Conservation (phyloP, 2,888 invertebrate genomes). For the Leucoptera coffeella region DNA sequence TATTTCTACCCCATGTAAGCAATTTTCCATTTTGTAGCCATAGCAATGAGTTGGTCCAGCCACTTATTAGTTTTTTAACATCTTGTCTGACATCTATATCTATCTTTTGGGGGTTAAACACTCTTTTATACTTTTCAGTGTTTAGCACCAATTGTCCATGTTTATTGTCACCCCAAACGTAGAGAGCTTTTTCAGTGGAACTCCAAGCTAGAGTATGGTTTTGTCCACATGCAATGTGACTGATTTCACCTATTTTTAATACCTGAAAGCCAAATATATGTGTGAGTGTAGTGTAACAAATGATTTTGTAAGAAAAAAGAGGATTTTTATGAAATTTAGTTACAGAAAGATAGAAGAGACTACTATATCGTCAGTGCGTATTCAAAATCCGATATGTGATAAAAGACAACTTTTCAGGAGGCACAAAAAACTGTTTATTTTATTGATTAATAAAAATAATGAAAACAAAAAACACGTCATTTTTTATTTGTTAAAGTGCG, state of each 20-base stretch:
- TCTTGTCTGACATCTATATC: slow-evolving; percentile 48
- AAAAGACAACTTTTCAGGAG: too few species aligned
- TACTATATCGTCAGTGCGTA: too few species aligned
- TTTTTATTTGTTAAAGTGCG: too few species aligned
- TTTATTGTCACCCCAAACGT: slow-evolving; percentile 79
- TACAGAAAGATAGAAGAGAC: too few species aligned
- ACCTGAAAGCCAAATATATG: too few species aligned
- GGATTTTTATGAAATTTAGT: too few species aligned
- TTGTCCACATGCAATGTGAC: slow-evolving; percentile 71
- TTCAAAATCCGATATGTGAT: too few species aligned
- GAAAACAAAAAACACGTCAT: too few species aligned
- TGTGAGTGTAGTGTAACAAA: too few species aligned
- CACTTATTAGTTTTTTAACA: slow-evolving; percentile 56
- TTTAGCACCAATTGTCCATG: slow-evolving; percentile 69
- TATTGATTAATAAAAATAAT: too few species aligned
- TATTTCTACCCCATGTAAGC: slow-evolving; percentile 75
- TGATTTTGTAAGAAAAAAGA: too few species aligned
- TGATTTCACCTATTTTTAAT: slow-evolving; percentile 50
- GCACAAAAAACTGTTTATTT: too few species aligned
- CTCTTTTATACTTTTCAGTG: slow-evolving; percentile 37
- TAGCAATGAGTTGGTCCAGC: slow-evolving; percentile 74
- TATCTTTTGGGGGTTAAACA: slow-evolving; percentile 47
- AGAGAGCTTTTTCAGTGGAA: slow-evolving; percentile 51
- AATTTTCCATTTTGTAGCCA: slow-evolving; percentile 57
- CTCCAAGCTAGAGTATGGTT: slow-evolving; percentile 65